Conservation (phyloP, 2,888 invertebrate species). For the Phortica magna region DNA sequence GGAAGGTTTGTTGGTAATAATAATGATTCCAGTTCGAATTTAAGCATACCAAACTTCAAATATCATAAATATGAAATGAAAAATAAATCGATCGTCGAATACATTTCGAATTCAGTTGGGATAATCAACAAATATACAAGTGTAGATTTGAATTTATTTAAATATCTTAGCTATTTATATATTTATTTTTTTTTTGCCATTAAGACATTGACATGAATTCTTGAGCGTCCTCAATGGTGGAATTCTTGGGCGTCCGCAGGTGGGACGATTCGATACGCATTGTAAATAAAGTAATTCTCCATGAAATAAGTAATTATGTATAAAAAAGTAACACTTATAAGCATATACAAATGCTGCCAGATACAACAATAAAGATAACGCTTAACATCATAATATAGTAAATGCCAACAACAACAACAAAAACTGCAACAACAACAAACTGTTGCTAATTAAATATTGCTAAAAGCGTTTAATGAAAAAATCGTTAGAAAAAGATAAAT, state of each 20-base stretch:
- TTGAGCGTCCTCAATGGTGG: not conserved
- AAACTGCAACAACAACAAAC: slow-evolving; percentile 24
- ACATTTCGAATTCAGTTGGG: too few relatives aligned
- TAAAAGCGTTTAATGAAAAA: slow-evolving; percentile 42
- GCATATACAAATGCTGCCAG: slow-evolving; percentile 4
- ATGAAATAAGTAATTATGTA: not conserved
- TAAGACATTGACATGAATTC: not conserved
- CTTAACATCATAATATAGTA: slow-evolving; percentile 45
- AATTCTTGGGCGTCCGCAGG: not conserved
- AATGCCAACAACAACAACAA: slow-evolving; percentile 11
- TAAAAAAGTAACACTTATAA: not conserved
- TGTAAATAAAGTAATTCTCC: not conserved
- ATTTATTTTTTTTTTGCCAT: too few relatives aligned
- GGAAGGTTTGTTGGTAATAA: too few relatives aligned
- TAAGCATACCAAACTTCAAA: too few relatives aligned
- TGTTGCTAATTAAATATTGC: slow-evolving; percentile 50
- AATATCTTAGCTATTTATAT: too few relatives aligned
- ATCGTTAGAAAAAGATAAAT: slow-evolving; percentile 34
- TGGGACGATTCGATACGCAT: slow-evolving; percentile 14
- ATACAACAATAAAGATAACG: slow-evolving; percentile 33
- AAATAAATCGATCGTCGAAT: too few relatives aligned
- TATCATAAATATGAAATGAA: too few relatives aligned
- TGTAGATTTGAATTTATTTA: too few relatives aligned
- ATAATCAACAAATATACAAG: too few relatives aligned
- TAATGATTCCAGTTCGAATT: too few relatives aligned